Evolutionary conservation across 2,113 vertebrate species (phyloP), one percentile per base, ranked within the genome.

Genomic region (Rhineura floridana): DNA sequence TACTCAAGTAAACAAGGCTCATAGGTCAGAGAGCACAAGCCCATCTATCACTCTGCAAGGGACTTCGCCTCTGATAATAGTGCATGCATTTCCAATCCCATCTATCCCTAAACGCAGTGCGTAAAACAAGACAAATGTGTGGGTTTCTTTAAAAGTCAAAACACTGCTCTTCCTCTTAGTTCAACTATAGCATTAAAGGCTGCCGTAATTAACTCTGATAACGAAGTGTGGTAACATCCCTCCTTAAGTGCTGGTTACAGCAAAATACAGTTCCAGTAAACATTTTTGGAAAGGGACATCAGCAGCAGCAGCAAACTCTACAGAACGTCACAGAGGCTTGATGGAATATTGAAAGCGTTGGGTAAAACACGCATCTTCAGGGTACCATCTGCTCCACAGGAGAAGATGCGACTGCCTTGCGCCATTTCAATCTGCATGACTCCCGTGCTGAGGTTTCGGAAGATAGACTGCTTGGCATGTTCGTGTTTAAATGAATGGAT

Each of bases 401-500:
- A 99, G 96, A 99, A 99, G 96, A 99, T 97, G 76, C 98, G 98
- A 92, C 97, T 98, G 62, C 97, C 96, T 12, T 98, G 98, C 67
- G 96, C 95, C 6, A 98, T 98, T 94, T 99, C 98, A 78, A 99
- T 98, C 96, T 99, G 97, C 96, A 98, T 99, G 90, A 99, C 98
- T 0, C 99, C 99, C 6, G 98, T 98, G 42, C 99, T 98, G 11
- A 99, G 98, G 94, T 99, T 99, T 87, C 99, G 97, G 97, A 99
- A 99, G 95, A 99, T 98, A 88, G 99, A 99, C 96, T 99, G 99
- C 93, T 99, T 99, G 85, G 99, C 98, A 2, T 99, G 99, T 86
- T 99, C 99, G 0, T 94, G 98, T 96, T 98, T 99, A 90, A 99
- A 99, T 0, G 99, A 98, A 95, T 99, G 98, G 96, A 99, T 98